Percentiles rank a stretch among this genome's conserved stretches.
Conservation (phyloP, 2,113 vertebrate species). For the Laterallus jamaicensis region DNA sequence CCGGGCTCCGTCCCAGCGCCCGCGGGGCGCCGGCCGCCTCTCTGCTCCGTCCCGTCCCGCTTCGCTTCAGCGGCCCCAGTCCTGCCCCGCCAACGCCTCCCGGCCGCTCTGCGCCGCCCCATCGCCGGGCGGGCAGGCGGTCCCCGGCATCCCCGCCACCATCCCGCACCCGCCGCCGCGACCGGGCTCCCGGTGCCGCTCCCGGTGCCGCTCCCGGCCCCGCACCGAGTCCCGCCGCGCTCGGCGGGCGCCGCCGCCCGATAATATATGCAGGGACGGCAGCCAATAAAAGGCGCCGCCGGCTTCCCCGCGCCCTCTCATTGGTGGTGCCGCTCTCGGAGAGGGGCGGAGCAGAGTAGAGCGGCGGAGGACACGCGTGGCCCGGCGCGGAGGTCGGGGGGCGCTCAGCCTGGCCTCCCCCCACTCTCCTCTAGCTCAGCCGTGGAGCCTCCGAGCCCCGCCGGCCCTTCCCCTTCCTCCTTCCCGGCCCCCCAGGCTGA, state of each 20-base stretch:
- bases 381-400: neutral
- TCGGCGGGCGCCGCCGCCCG: neutral
- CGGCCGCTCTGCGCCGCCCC: neutral
- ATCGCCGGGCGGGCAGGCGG: neutral
- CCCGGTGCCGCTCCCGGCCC: neutral
- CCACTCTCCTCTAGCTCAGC: too few species aligned
- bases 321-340: neutral
- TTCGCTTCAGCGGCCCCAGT: neutral
- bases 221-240: neutral
- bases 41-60: neutral
- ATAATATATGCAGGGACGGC: constrained; percentile 26
- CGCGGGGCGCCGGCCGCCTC: constrained; percentile 13
- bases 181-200: neutral
- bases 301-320: neutral
- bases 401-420: neutral
- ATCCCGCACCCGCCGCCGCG: neutral
- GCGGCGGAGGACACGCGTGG: neutral
- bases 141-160: neutral
- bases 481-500: neutral
- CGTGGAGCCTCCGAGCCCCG: neutral
- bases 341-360: neutral
- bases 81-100: neutral
- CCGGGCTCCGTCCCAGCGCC: neutral
- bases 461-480: neutral
- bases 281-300: constrained; percentile 54